phyloP scores from a whole-genome alignment of 2,797 vertebrate genomes.

The Malurus leucopterus region DNA sequence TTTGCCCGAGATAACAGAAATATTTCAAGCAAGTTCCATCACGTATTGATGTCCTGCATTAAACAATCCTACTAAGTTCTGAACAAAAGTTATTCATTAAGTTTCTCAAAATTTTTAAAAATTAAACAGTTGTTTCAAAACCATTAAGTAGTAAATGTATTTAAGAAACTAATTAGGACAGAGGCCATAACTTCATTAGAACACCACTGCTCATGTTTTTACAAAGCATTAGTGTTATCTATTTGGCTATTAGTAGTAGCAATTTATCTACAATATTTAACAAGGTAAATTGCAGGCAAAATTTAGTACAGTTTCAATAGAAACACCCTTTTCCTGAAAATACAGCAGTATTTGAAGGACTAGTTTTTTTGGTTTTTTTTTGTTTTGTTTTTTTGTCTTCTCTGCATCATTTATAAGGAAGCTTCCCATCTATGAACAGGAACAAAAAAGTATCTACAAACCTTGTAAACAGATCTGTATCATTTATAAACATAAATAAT shows the following conservation, averaged over 20 bases:
- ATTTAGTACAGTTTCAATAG: slow-evolving; percentile 99
- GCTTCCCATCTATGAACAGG: slow-evolving; percentile 96
- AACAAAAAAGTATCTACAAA: slow-evolving; percentile 99
- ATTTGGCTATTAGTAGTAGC: slow-evolving; percentile 98
- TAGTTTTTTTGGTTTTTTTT: slow-evolving; percentile 73
- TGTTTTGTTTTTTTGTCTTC: slow-evolving; percentile 48
- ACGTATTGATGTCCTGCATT: slow-evolving; percentile 84
- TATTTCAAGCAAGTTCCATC: slow-evolving; percentile 88
- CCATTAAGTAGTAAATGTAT: slow-evolving; percentile 92
- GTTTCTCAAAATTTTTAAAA: slow-evolving; percentile 85
- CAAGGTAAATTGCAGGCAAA: slow-evolving; percentile 99
- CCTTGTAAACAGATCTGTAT: slow-evolving; percentile 99
- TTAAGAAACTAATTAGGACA: slow-evolving; percentile 93
- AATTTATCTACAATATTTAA: slow-evolving; percentile 99
- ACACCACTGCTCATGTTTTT: slow-evolving; percentile 86
- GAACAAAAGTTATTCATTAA: slow-evolving; percentile 81
- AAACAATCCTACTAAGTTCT: slow-evolving; percentile 81
- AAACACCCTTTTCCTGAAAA: slow-evolving; percentile 99
- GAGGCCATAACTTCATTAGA: slow-evolving; percentile 87
- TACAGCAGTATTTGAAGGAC: slow-evolving; percentile 99
- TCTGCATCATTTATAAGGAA: slow-evolving; percentile 95
- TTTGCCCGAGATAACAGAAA: slow-evolving; percentile 91
- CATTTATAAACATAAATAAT: slow-evolving; percentile 99
- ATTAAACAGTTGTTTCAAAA: slow-evolving; percentile 86
- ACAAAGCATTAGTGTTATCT: slow-evolving; percentile 97